Evolutionary conservation across 2,888 invertebrate species (phyloP), one percentile per base, ranked within the genome.

Genomic region (Muschampia plurimacula): DNA sequence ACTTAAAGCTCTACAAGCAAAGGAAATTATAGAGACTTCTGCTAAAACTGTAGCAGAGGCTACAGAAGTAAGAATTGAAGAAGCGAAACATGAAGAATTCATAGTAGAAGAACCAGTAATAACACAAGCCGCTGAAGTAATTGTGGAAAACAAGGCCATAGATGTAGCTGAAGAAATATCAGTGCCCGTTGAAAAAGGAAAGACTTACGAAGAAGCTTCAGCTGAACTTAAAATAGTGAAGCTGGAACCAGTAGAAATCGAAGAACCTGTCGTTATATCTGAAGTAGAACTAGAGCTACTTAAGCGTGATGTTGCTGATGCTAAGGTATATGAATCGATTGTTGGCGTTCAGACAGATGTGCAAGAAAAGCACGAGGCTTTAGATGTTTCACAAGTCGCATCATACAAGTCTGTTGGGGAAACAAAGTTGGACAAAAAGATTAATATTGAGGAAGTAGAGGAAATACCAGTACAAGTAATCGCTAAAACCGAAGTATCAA

Each of bases 151-250:
- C 32, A 68, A 72, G 22, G 75, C 77, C 22, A 78, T 77, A 57
- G 80, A 77, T 39, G 76, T 80, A 57, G 77, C 79, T 52, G 78
- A 81, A 74, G 72, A 68, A 13, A 67, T 64, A 12, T 55, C 73
- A 28, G 69, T 74, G 13, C 74, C 75, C 15, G 52, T 79, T 52
- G 73, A 79, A 70, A 67, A 36, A 32, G 72, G 72, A 36, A 76
- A 75, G 12, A 77, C 74, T 5, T 66, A 74, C 22, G 74, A 77
- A 15, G 84, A 86, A 62, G 86, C 80, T 68, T 83, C 77, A 46
- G 83, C 83, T 22, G 80, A 80, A 7, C 66, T 87, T 0, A 86
- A 85, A 75, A 81, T 87, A 36, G 75, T 83, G 0, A 87, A 87
- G 76, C 76, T 80, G 55, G 68, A 78, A 32, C 72, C 64, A n/a